phyloP scores from a whole-genome alignment of 64 coral and sea anemone species.

The Stylophora pistillata region DNA sequence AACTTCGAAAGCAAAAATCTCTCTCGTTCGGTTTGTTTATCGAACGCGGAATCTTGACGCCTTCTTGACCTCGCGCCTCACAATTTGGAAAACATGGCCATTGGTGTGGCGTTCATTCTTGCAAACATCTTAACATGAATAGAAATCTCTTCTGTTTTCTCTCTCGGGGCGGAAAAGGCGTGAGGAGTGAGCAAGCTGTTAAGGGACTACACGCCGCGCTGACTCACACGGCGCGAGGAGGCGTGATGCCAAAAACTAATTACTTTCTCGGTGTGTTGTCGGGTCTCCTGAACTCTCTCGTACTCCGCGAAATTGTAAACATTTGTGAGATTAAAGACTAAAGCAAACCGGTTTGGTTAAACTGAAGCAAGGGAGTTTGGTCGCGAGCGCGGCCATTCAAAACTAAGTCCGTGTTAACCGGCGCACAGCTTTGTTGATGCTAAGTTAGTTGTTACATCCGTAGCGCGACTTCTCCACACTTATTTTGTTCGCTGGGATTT shows the following conservation, averaged over 20 bases:
- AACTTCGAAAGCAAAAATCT: conserved; percentile 15
- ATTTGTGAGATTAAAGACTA: conserved; percentile 51
- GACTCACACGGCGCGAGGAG: conserved; percentile 34
- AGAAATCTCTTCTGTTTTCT: conserved; percentile 22
- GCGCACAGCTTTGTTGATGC: conserved; percentile 30
- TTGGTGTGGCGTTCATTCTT: conserved; percentile 8
- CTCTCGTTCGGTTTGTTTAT: conserved; percentile 31
- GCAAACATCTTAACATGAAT: conserved; percentile 29
- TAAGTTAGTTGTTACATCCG: neutral
- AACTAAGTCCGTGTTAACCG: conserved; percentile 11
- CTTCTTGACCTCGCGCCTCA: conserved; percentile 39
- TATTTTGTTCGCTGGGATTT: neutral
- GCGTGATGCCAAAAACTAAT: conserved; percentile 68
- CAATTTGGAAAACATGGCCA: neutral
- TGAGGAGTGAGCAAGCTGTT: conserved; percentile 58
- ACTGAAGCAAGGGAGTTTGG: conserved; percentile 8
- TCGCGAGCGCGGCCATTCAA: conserved; percentile 42
- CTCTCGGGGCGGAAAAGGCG: conserved; percentile 6
- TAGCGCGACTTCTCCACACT: neutral
- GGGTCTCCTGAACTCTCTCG: conserved; percentile 28
- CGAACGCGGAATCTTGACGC: neutral
- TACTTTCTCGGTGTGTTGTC: conserved; percentile 60
- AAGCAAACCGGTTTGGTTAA: conserved; percentile 46
- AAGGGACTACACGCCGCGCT: conserved; percentile 1
- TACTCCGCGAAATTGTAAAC: conserved; percentile 49